A percentile compares a stretch with the other conserved stretches of the same genome.
These are phyloP conservation scores for Cavia porcellus DNA, from an alignment of 2,113 vertebrate genomes.

Conservation along the genomic window DNA sequence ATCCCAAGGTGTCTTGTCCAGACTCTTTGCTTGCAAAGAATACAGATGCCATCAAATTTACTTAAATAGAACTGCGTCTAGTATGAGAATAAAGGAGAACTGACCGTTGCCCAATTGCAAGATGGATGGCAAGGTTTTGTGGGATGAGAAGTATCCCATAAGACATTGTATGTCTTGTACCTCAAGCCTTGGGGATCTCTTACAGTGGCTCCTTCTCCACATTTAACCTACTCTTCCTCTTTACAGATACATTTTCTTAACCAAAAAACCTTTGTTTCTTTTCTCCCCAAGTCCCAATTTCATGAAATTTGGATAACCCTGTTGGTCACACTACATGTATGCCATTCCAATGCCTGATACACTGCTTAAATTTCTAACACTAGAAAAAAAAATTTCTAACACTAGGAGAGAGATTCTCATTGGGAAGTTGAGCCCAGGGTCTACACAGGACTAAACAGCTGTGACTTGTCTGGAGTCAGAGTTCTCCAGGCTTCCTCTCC, in stretches of 20 bases:
- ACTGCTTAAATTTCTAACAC: background rate
- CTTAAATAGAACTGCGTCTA: background rate
- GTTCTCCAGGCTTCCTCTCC: background rate
- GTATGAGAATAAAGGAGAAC: background rate
- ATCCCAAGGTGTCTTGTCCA: background rate
- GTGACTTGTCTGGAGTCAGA: background rate
- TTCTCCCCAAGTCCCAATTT: background rate
- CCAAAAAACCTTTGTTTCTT: slow-evolving; percentile 4
- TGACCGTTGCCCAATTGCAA: background rate
- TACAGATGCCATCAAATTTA: background rate
- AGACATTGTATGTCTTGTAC: background rate
- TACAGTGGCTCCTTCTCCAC: background rate
- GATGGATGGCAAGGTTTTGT: background rate
- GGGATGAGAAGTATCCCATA: background rate
- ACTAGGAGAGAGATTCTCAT: background rate
- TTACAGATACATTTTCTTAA: background rate
- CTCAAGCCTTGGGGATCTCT: background rate
- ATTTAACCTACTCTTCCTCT: background rate
- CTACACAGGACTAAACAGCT: background rate
- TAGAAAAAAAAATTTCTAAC: no score
- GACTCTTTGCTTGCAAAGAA: slow-evolving; percentile 38
- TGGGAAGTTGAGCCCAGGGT: background rate
- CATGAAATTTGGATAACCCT: background rate
- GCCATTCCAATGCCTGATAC: background rate
- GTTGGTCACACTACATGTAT: background rate